phyloP scores from a whole-genome alignment of 2,797 vertebrate species.

The Enteromius anoplus region DNA sequence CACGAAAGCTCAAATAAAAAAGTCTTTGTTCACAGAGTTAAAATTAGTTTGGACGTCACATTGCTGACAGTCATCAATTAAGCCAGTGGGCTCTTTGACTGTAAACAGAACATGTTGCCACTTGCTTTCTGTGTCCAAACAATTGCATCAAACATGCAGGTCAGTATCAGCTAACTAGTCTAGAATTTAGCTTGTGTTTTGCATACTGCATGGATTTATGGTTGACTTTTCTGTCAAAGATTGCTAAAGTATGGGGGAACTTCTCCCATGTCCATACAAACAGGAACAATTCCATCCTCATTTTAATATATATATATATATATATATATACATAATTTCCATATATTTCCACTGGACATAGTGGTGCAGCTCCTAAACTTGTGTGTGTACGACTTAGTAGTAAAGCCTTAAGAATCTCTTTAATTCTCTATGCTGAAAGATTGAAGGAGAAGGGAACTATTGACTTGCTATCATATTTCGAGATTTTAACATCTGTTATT shows the following conservation, averaged over 20 bases:
- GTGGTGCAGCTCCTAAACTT: not conserved
- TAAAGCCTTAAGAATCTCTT: not conserved
- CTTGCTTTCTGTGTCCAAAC: not conserved
- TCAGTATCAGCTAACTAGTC: not conserved
- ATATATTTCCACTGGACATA: not conserved
- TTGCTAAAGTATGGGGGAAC: too few species aligned
- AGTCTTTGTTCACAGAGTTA: not conserved
- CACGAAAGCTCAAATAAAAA: not conserved
- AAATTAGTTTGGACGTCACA: slow-evolving; percentile 20
- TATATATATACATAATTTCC: not conserved
- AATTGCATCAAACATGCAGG: slow-evolving; percentile 11
- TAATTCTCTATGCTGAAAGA: not conserved
- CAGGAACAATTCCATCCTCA: not conserved
- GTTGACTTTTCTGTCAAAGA: not conserved
- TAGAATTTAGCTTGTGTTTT: not conserved
- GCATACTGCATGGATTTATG: not conserved
- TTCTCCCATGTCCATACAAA: not conserved
- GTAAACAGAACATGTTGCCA: slow-evolving; percentile 18
- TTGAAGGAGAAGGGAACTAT: not conserved
- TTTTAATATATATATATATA: not conserved
- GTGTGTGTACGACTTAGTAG: not conserved
- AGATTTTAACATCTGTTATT: not conserved
- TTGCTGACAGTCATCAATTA: slow-evolving; percentile 32
- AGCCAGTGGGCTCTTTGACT: not conserved
- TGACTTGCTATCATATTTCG: not conserved